Evolutionary conservation across 2,113 vertebrate genomes (phyloP), one percentile per base, ranked within the genome.

Genomic region (Motacilla tschutschensis): DNA sequence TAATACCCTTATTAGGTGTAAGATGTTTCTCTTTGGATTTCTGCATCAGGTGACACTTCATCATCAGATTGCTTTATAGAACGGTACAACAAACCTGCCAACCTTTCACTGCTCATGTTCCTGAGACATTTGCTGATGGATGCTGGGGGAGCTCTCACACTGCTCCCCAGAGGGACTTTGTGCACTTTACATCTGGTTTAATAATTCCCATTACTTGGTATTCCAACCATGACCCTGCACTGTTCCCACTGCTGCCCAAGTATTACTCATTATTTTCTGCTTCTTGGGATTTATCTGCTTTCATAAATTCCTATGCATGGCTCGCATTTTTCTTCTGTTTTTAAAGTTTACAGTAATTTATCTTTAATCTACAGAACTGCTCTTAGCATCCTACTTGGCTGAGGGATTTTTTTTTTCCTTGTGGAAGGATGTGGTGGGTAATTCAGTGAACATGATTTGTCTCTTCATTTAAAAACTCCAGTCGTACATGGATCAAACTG

Each of bases 171-270:
- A 87, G 90, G 53, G 77, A 33, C 50, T 64, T 14, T 57, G 55
- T 87, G 51, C 73, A 71, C 66, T 93, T 93, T 79, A 86, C 93
- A 93, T 92, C 92, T 94, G 91, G 64, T 93, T 92, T 92, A 79
- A 85, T 89, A 80, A 90, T 95, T 93, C 63, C 60, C 77, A 13
- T 87, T 54, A 47, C 66, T 75, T 75, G 74, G 48, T 85, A 66
- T 87, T 88, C 71, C 87, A 54, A 63, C 80, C 8, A 8, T 63
- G 80, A 81, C 87, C 86, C 80, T 89, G 36, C 33, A 16, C 69
- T 73, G 19, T 82, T 94, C 72, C 47, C 65, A 8, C 71, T 60
- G 36, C 50, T 92, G 55, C 79, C 35, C 62, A 46, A 75, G 58
- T 25, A 21, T 57, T 71, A 48, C 41, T 26, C 48, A 35, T 79